A percentile compares a stretch with the other conserved stretches of the same genome.
Evolutionary conservation across 2,797 vertebrate genomes (phyloP).

Genomic region (Rhinogobio ventralis): DNA sequence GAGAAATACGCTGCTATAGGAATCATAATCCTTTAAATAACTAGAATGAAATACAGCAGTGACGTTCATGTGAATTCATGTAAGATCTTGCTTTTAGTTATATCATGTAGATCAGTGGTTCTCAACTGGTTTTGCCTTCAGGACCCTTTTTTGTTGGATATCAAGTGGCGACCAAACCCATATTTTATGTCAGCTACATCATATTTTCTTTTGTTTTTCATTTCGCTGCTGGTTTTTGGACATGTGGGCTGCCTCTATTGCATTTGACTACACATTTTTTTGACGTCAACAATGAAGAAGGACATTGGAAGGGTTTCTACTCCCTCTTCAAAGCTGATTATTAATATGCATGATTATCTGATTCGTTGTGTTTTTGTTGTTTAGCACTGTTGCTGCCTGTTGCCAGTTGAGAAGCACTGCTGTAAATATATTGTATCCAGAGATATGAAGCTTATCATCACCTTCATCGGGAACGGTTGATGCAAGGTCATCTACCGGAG

Average conservation of each 20-base stretch:
- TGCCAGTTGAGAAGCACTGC: not conserved
- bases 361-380: too few relatives aligned
- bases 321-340: not conserved
- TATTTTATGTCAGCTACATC: constrained; percentile 1
- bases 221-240: constrained; percentile 11
- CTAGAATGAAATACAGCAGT: accelerated
- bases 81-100: not conserved
- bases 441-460: constrained; percentile 6
- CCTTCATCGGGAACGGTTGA: not conserved
- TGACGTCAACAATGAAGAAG: not conserved
- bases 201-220: not conserved
- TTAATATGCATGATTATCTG: not conserved
- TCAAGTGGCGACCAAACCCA: constrained; percentile 20
- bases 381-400: not conserved
- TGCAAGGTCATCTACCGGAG: not conserved
- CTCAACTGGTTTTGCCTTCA: not conserved
- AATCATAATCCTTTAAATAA: not conserved
- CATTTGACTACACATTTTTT: not conserved
- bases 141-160: not conserved
- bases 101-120: not conserved
- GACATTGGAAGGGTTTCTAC: not conserved
- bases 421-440: not conserved
- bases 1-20: too few relatives aligned
- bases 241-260: constrained; percentile 1
- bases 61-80: too few relatives aligned